These are phyloP conservation scores for Scaptomyza reducta DNA, from an alignment of 2,888 invertebrate genomes.

Conservation along the genomic window DNA sequence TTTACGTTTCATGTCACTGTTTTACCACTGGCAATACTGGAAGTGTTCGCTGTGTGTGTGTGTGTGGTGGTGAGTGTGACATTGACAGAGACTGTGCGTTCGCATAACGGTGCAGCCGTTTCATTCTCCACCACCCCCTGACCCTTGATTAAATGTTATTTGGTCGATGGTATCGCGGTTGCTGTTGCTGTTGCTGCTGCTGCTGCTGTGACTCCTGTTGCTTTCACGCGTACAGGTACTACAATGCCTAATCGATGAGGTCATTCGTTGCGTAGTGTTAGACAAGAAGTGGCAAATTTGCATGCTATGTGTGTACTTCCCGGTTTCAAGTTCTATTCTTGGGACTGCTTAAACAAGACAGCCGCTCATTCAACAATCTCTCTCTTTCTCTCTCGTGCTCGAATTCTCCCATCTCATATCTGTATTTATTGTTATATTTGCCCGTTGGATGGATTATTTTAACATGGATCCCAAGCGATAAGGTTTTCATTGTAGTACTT, in stretches of 20 bases:
- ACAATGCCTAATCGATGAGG: constrained; percentile 57
- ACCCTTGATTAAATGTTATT: constrained; percentile 13
- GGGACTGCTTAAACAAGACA: constrained; percentile 7
- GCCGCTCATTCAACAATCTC: constrained; percentile 2
- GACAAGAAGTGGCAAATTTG: constrained; percentile 28
- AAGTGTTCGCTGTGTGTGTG: neutral
- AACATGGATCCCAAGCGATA: constrained; percentile 47
- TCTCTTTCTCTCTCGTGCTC: neutral
- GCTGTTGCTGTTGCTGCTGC: neutral
- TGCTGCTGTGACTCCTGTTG: constrained; percentile 39
- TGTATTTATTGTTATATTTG: constrained; percentile 33
- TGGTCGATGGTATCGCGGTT: constrained; percentile 32
- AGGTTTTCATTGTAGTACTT: constrained; percentile 50
- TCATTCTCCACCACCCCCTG: neutral
- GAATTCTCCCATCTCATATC: neutral
- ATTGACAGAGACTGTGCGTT: neutral
- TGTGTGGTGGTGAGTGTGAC: constrained; percentile 5
- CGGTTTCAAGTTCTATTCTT: constrained; percentile 43
- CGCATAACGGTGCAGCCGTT: neutral
- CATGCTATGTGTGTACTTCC: constrained; percentile 23
- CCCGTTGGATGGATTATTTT: constrained; percentile 36
- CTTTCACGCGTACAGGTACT: constrained; percentile 20
- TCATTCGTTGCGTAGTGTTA: constrained; percentile 51
- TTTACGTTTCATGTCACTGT: neutral
- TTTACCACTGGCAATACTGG: neutral